Percentiles rank a stretch among this genome's conserved stretches.
phyloP scores from a whole-genome alignment of 1,140 invertebrate species.

The Ceratitis capitata region DNA sequence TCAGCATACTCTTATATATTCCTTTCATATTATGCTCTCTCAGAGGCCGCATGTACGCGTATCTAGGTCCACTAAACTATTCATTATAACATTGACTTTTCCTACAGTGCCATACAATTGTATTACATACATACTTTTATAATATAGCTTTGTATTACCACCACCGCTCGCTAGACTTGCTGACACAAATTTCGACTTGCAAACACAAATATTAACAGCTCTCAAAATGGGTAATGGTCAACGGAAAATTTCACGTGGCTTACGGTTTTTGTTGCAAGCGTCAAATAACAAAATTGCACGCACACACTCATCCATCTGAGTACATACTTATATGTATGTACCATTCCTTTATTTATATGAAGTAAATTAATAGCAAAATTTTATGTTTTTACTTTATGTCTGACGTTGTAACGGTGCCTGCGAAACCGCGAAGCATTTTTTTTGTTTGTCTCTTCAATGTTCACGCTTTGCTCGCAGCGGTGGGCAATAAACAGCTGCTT shows the following conservation, averaged over 20 bases:
- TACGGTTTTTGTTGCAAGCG: background rate
- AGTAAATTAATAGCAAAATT: background rate
- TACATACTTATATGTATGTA: background rate
- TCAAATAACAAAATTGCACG: background rate
- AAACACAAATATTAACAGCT: background rate
- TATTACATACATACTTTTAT: background rate
- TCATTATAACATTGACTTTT: background rate
- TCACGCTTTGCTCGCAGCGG: background rate
- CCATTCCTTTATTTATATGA: background rate
- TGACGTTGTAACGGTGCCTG: background rate
- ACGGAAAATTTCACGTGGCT: background rate
- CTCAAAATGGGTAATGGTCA: background rate
- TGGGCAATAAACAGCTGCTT: background rate
- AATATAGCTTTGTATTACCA: too few relatives aligned
- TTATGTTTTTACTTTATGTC: background rate
- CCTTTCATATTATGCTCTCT: too few relatives aligned
- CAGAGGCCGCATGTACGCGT: too few relatives aligned
- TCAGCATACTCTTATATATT: too few relatives aligned
- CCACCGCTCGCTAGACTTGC: background rate
- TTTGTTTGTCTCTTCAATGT: background rate
- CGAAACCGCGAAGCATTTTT: background rate
- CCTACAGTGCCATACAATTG: background rate
- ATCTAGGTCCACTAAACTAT: too few relatives aligned
- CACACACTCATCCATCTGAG: background rate
- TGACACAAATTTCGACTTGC: conserved; percentile 12